Percentiles rank a stretch among this genome's conserved stretches.
Evolutionary conservation across 2,113 vertebrate genomes (phyloP).

Genomic region (Illadopsis cleaveri): DNA sequence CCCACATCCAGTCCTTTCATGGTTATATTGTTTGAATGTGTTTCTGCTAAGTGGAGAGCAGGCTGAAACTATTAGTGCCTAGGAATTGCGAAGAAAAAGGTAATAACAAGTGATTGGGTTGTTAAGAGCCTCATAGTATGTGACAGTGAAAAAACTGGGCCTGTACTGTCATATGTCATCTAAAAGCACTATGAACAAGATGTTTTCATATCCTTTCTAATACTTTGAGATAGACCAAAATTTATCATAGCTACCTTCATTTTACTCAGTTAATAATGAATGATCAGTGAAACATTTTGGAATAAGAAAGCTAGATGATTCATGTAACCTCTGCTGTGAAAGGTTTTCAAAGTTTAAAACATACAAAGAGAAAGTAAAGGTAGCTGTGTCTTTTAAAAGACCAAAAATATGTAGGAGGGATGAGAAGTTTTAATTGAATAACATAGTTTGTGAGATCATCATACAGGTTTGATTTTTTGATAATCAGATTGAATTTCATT

Average conservation of each 20-base stretch:
- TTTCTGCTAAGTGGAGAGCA: neutral
- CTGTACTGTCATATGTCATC: constrained; percentile 27
- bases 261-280: constrained; percentile 65
- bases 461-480: constrained; percentile 34
- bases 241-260: constrained; percentile 59
- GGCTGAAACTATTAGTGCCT: neutral
- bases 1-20: neutral
- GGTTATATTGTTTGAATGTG: neutral
- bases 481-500: constrained; percentile 23
- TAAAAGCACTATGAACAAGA: constrained; percentile 57
- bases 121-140: constrained; percentile 13
- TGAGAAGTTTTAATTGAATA: constrained; percentile 19
- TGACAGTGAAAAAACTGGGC: constrained; percentile 23
- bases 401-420: neutral
- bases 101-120: constrained; percentile 8
- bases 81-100: neutral
- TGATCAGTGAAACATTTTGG: constrained; percentile 52
- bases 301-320: constrained; percentile 45
- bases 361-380: neutral
- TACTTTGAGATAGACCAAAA: constrained; percentile 29
- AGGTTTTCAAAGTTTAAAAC: constrained; percentile 34
- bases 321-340: constrained; percentile 31
- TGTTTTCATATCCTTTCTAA: constrained; percentile 65
- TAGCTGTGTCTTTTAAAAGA: neutral
- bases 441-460: neutral